phyloP scores from a whole-genome alignment of 2,888 invertebrate species.

The Ochropleura leucogaster region DNA sequence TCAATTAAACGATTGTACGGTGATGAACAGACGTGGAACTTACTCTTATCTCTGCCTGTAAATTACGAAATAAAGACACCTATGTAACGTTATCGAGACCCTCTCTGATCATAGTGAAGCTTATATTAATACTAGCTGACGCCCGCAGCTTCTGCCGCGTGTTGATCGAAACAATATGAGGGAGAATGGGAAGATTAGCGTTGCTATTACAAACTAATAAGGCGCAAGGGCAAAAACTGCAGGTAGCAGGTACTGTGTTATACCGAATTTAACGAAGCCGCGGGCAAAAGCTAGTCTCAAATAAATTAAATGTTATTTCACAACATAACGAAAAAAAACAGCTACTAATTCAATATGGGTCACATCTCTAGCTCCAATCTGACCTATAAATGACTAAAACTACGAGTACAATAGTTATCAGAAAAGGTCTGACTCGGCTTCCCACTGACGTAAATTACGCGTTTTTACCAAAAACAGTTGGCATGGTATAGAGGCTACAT shows the following conservation, averaged over 20 bases:
- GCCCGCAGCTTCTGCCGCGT: too few species aligned
- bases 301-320: background rate
- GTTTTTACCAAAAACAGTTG: constrained; percentile 44
- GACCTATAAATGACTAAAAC: constrained; percentile 9
- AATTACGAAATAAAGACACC: background rate
- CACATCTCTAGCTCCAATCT: background rate
- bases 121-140: too few species aligned
- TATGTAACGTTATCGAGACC: too few species aligned
- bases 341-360: background rate
- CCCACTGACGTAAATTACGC: constrained; percentile 32
- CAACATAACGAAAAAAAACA: background rate
- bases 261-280: too few species aligned
- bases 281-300: too few species aligned
- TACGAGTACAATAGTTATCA: background rate
- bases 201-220: too few species aligned
- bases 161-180: too few species aligned
- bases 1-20: constrained; percentile 20
- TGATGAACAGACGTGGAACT: constrained; percentile 8
- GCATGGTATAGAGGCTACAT: constrained; percentile 6
- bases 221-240: too few species aligned
- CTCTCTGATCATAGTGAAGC: too few species aligned
- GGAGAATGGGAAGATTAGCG: too few species aligned
- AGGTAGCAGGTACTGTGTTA: too few species aligned
- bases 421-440: constrained; percentile 35
- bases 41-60: background rate